Evolutionary conservation across 2,797 vertebrate species (phyloP), one percentile per base, ranked within the genome.

Genomic region (Sebastes nivosus): DNA sequence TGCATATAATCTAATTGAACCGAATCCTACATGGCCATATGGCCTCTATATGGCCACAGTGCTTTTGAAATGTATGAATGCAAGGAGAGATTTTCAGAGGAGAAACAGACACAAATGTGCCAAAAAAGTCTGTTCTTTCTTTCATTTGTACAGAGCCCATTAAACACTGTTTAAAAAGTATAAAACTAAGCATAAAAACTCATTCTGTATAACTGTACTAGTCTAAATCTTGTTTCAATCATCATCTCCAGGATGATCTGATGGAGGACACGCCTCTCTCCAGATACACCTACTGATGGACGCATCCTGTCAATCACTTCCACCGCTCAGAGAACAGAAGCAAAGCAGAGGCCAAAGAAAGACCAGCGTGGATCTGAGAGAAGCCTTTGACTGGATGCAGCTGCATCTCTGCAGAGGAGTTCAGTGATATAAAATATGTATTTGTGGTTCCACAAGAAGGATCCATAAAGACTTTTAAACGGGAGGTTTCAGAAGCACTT

Each of bases 251-350:
- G 97, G 97, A 97, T 82, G 97, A 97, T 86, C 93, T 97, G 95
- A 97, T 97, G 97, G 97, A 97, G 88, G 97, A 97, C 92, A 97
- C 96, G 0, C 97, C 97, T 3, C 95, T 97, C 83, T 97, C 97
- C 83, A 96, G 96, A 88, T 97, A 96, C 93, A 93, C 91, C 88
- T 96, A 97, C 92, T 97, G 96, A 96, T 52, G 72, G 61, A 87
- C 50, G 69, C 30, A 27, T 63, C 25, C 4, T n/a, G 20, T 68
- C 46, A 2, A 0, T 67, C 79, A 59, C 25, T 71, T 63, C 55
- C 63, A 55, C 55, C n/a, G 7, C 61, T 72, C 58, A 79, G 74
- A 76, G 65, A 79, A 55, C 71, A 79, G 70, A 76, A 52, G 61
- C 34, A 34, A 68, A 80, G 60, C 52, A 72, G 78, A 77, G 34